Conservation (phyloP, 2,888 invertebrate species). For the Neuroscelio doddi region DNA sequence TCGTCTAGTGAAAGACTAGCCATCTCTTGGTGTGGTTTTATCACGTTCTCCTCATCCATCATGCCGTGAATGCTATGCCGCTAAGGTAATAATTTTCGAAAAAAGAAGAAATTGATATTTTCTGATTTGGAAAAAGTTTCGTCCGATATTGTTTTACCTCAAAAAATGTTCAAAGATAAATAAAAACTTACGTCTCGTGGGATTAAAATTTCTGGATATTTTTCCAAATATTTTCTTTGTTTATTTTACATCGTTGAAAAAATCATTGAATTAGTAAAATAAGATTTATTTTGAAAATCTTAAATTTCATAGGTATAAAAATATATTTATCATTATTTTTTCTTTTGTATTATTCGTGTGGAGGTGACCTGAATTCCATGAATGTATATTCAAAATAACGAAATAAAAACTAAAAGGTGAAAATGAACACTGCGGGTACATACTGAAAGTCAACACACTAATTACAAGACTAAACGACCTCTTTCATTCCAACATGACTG, state of each 20-base stretch:
- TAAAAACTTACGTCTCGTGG: background rate
- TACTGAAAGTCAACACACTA: constrained; percentile 21
- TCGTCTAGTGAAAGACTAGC: constrained; percentile 87
- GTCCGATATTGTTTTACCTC: background rate
- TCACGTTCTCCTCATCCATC: constrained; percentile 92
- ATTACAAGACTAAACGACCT: constrained; percentile 19
- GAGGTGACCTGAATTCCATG: too few relatives aligned
- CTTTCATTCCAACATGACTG: constrained; percentile 11
- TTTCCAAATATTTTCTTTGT: too few relatives aligned
- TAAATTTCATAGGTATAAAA: too few relatives aligned
- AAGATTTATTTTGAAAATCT: too few relatives aligned
- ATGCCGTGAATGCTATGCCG: constrained; percentile 92
- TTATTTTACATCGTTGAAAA: background rate
- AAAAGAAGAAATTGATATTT: background rate
- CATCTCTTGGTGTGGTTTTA: constrained; percentile 92
- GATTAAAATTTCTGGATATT: background rate
- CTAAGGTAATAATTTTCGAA: constrained; percentile 70
- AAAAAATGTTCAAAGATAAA: background rate
- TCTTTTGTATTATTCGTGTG: too few relatives aligned
- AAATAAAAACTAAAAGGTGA: constrained; percentile 24
- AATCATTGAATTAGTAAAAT: background rate
- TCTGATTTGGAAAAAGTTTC: constrained; percentile 1
- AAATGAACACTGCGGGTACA: constrained; percentile 14
- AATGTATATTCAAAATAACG: background rate
- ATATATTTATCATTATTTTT: too few relatives aligned